Base-by-base conservation (phyloP, 2,113 vertebrate genomes). In the Clupea harengus region DNA sequence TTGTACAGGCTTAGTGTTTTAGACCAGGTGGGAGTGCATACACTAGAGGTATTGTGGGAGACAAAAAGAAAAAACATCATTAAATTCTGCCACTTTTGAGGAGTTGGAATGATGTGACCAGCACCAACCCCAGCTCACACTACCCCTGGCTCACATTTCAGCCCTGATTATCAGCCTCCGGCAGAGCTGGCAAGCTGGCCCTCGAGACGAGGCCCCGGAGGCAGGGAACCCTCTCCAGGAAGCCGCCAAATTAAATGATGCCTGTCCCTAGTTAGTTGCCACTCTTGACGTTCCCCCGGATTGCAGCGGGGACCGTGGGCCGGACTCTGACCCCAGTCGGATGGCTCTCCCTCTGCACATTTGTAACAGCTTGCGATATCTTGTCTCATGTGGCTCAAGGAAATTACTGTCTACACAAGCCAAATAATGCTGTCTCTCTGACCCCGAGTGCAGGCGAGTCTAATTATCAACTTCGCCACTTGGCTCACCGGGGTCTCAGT, bases 391-490 rank as follows among this genome's bases (percentile, higher is more conserved):
- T 95, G 95, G 95, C 91, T 96, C 94, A 94, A 95, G 95, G 95
- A 97, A 97, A 97, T 96, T 96, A 94, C 95, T 97, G 95, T 93
- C 95, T 96, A 96, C 94, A 94, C 94, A 96, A 95, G 94, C 94
- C 95, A 96, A 96, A 93, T 95, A 95, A 96, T 95, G 96, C 94
- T 92, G 92, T 95, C 94, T 93, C 92, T 95, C 92, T 64, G 57
- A 92, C 92, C 93, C 91, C 93, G 92, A 93, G 93, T 94, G 96
- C 93, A 94, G 93, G 90, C 90, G 93, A 95, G 93, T 95, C 95
- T 96, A 95, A 97, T 97, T 97, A 96, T 96, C 95, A 95, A 95
- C 94, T 92, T 93, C 93, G 93, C 94, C 94, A 93, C 91, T 94
- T 92, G 90, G 86, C 91, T 90, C 88, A n/a, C 88, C 92, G 92